A percentile compares a stretch with the other conserved stretches of the same genome.
These are phyloP conservation scores for Leptoteleia sp. DNA, from an alignment of 1,140 invertebrate species.

Conservation along the genomic window DNA sequence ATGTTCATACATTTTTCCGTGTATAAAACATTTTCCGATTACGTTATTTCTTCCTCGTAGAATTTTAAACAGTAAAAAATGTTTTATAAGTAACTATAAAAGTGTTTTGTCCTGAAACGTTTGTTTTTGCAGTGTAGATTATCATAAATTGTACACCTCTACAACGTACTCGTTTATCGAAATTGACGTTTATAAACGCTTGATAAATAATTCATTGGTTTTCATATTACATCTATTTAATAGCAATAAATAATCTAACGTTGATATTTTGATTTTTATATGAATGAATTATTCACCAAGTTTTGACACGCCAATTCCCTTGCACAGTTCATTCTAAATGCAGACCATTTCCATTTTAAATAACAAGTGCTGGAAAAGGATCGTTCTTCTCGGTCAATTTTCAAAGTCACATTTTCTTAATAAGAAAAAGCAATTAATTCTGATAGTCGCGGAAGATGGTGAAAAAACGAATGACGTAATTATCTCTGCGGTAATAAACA, in stretches of 20 bases:
- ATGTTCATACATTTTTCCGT: too few relatives aligned
- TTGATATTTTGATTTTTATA: constrained; percentile 1
- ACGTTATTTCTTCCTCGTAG: too few relatives aligned
- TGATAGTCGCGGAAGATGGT: too few relatives aligned
- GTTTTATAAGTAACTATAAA: too few relatives aligned
- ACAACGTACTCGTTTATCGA: neutral
- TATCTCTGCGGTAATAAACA: neutral
- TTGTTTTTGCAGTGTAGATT: constrained; percentile 1
- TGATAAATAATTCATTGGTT: constrained; percentile 24
- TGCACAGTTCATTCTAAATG: neutral
- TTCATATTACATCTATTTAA: constrained; percentile 8
- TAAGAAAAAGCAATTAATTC: too few relatives aligned
- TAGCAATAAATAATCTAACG: constrained; percentile 23
- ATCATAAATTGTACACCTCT: constrained; percentile 12
- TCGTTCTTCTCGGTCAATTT: neutral
- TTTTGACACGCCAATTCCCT: neutral
- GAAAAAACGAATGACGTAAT: too few relatives aligned
- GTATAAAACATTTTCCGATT: too few relatives aligned
- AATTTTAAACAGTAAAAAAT: too few relatives aligned
- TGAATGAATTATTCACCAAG: constrained; percentile 17
- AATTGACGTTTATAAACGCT: neutral
- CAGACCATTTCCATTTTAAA: neutral
- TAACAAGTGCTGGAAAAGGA: constrained; percentile 9
- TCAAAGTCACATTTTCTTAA: neutral
- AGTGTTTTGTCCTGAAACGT: too few relatives aligned